These are phyloP conservation scores for Dunckerocampus dactyliophorus DNA, from an alignment of 2,113 vertebrate species.

Conservation along the genomic window DNA sequence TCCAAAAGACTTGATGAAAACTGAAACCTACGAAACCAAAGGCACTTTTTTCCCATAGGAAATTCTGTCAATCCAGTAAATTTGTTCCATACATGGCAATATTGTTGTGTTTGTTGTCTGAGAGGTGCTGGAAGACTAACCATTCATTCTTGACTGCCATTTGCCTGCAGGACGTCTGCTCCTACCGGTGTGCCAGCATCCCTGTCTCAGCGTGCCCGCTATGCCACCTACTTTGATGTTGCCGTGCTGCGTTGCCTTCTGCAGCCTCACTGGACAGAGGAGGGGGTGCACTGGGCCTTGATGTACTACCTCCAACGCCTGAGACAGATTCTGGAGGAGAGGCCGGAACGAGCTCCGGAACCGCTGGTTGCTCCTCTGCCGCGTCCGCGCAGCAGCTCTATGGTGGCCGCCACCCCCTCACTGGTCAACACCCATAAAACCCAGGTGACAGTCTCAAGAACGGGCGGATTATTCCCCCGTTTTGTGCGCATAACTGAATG, in stretches of 20 bases:
- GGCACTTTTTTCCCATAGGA: too few species aligned
- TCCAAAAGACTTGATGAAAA: too few species aligned
- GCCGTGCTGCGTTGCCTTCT: conserved; percentile 94
- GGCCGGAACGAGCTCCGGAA: conserved; percentile 84
- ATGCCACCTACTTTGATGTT: conserved; percentile 95
- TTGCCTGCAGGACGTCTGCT: conserved; percentile 59
- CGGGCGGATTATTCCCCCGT: background rate
- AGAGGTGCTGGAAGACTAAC: background rate
- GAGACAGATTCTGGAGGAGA: conserved; percentile 91
- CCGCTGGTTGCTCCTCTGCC: conserved; percentile 80
- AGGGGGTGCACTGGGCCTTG: conserved; percentile 95
- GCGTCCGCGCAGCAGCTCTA: conserved; percentile 93
- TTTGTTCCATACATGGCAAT: too few species aligned
- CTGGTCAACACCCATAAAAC: conserved; percentile 98
- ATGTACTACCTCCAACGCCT: conserved; percentile 94
- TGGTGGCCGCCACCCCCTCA: conserved; percentile 93
- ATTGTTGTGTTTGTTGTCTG: too few species aligned
- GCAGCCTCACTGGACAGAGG: conserved; percentile 95
- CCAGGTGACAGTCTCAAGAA: conserved; percentile 70
- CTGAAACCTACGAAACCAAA: too few species aligned
- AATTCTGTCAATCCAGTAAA: too few species aligned
- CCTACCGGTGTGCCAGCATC: conserved; percentile 70
- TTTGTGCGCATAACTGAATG: background rate
- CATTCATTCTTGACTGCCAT: background rate
- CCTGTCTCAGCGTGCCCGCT: conserved; percentile 84